Evolutionary conservation across 2,113 vertebrate species (phyloP).

Genomic region (Coturnix japonica): DNA sequence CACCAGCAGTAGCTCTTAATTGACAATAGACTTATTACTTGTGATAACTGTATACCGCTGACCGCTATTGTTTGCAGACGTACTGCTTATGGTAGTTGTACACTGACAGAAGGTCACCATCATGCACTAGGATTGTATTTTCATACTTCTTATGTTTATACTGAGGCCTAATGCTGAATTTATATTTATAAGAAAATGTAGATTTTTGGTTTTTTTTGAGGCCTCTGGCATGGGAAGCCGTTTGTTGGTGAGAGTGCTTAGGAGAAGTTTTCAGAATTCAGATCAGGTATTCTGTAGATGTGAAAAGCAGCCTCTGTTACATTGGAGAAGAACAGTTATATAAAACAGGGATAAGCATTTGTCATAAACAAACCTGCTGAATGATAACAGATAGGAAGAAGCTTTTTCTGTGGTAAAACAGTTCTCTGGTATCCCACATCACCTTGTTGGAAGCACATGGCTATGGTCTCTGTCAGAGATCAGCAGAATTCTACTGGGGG

Average conservation of each 20-base stretch:
- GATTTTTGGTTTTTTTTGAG: not conserved
- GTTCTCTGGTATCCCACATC: not conserved
- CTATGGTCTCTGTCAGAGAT: not conserved
- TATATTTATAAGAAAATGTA: not conserved
- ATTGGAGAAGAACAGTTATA: not conserved
- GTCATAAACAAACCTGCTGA: not conserved
- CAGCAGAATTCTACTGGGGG: not conserved
- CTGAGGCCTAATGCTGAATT: not conserved
- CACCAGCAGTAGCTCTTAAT: not conserved
- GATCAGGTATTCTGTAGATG: not conserved
- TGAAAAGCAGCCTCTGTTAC: not conserved
- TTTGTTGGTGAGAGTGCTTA: not conserved
- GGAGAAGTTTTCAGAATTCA: not conserved
- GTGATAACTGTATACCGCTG: not conserved
- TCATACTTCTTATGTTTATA: not conserved
- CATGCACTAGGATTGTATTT: not conserved
- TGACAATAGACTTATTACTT: not conserved
- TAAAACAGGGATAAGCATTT: not conserved
- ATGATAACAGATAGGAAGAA: not conserved
- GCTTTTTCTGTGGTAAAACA: not conserved
- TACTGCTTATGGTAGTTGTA: not conserved
- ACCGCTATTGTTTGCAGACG: not conserved
- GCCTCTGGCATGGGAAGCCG: not conserved
- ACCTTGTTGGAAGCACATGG: not conserved
- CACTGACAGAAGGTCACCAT: not conserved